Percentiles rank a stretch among this genome's conserved stretches.
Evolutionary conservation across 2,888 invertebrate genomes (phyloP).

Genomic region (Pherbina coryleti): DNA sequence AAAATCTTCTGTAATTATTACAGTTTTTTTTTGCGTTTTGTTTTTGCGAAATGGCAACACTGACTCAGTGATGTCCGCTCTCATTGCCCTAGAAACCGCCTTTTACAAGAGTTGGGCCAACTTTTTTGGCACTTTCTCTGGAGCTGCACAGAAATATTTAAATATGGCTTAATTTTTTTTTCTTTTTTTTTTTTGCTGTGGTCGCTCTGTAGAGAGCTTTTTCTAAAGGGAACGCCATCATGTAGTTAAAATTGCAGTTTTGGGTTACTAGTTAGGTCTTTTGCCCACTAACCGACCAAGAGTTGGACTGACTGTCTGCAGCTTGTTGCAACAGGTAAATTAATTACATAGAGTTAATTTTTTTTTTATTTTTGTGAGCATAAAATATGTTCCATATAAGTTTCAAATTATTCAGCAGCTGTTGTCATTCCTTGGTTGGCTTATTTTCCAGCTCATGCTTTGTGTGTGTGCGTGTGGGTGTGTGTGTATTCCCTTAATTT

Average conservation of each 20-base stretch:
- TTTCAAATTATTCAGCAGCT: neutral
- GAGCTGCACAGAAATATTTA: no score
- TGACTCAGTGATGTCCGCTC: neutral
- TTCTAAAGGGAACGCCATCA: neutral
- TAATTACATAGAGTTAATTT: neutral
- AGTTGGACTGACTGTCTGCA: neutral
- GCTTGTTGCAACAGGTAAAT: neutral
- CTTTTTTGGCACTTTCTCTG: neutral
- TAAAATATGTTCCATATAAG: no score
- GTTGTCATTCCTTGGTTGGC: neutral
- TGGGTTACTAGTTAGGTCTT: neutral
- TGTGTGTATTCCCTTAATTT: no score
- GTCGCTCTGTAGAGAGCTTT: neutral
- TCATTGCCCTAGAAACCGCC: neutral
- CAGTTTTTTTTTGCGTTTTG: no score
- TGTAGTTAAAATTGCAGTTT: neutral
- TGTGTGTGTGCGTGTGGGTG: no score
- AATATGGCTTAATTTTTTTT: neutral
- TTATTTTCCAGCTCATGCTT: neutral
- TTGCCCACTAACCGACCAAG: neutral
- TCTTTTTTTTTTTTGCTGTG: neutral
- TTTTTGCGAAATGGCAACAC: neutral
- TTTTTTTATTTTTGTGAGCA: no score
- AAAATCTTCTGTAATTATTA: no score
- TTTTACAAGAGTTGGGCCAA: neutral